Evolutionary conservation across 2,888 invertebrate species (phyloP).

Genomic region (Apotomis capreana): DNA sequence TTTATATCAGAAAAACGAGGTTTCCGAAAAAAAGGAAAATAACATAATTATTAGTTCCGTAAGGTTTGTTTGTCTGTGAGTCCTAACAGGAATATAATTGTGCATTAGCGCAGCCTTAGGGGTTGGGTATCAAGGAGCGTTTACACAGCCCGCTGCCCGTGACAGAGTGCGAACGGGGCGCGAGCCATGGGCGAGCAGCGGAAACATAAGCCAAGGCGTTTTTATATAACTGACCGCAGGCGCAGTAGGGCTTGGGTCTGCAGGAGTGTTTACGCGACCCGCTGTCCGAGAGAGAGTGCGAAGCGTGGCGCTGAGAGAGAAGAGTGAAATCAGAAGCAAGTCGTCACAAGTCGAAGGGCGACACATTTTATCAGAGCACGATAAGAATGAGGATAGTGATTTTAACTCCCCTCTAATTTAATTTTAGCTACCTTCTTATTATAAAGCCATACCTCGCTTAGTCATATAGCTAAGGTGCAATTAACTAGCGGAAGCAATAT

Average conservation of each 20-base stretch:
- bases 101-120: conserved; percentile 59
- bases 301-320: conserved; percentile 40
- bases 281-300: conserved; percentile 68
- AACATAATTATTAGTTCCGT: too few relatives aligned
- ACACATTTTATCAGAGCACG: neutral
- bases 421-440: too few relatives aligned
- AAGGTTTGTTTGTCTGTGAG: neutral
- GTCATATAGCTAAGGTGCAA: too few relatives aligned
- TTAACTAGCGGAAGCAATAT: too few relatives aligned
- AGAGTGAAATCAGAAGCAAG: neutral
- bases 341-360: neutral
- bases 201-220: neutral
- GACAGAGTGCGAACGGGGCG: conserved; percentile 57
- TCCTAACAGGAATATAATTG: conserved; percentile 40
- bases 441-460: too few relatives aligned
- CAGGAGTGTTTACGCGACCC: conserved; percentile 73
- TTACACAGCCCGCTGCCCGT: conserved; percentile 69
- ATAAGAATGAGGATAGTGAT: too few relatives aligned
- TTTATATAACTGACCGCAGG: conserved; percentile 48
- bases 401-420: too few relatives aligned
- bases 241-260: conserved; percentile 64
- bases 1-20: too few relatives aligned
- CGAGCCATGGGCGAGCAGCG: conserved; percentile 43
- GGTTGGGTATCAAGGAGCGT: conserved; percentile 72
- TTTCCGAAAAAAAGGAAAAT: too few relatives aligned